Base-by-base conservation (phyloP, 2,888 invertebrate genomes). In the Alviniconcha strummeri region DNA sequence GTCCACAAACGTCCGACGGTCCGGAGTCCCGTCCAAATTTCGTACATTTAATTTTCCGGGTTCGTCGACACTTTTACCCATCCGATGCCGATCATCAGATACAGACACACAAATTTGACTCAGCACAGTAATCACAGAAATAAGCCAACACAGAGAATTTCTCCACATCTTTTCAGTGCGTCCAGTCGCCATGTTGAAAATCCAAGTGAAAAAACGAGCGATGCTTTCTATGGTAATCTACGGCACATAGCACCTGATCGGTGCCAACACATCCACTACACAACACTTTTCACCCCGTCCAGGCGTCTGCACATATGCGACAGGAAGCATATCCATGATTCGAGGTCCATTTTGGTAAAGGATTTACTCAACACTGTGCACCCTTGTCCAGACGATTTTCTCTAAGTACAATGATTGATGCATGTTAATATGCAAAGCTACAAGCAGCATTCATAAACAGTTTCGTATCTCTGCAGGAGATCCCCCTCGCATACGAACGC, bases 141-240 rank as follows among this genome's bases (percentile, higher is more conserved):
- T 60, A 81, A 81, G 80, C 81, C 86, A 84, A 77, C 82, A 79
- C 75, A 86, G 64, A 19, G 78, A 74, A 74, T 83, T 77, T 76
- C 80, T 82, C 79, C 84, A 77, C 80, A 80, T 82, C 71, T 81
- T 84, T 84, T 85, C 71, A 71, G 77, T 77, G 71, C 83, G 86
- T 83, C 72, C 80, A 84, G 88, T 86, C 89, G 89, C 89, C 89
- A 89, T 89, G 87, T 89, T 88, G 88, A 87, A 86, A 77, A 77
- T 67, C 77, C 54, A 67, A 77, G 77, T 7, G 69, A 36, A 74
- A 81, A 84, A 84, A 77, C 71, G 75, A 75, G 60, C 77, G 60
- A 78, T 56, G 78, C 72, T 77, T 69, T n/a, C n/a, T 82, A 15
- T 55, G 19, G 74, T 54, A 81, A 80, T 81, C 56, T 54, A 81